Conservation (phyloP, 1,140 invertebrate species). For the Brachionus rotundiformis region DNA sequence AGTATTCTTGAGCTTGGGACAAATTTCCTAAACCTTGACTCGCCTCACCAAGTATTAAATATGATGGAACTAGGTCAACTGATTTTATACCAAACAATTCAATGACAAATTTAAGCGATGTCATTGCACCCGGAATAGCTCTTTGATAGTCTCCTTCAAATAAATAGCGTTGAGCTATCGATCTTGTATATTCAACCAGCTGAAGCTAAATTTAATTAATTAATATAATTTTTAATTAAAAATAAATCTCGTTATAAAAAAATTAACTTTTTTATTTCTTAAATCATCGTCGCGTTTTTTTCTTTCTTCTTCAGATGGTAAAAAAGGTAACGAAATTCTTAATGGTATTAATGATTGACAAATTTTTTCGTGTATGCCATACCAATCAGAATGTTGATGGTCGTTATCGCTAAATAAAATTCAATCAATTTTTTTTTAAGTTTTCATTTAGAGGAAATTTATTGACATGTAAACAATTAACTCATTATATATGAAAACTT, state of each 20-base stretch:
- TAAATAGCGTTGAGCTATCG: constrained; percentile 52
- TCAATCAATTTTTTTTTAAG: constrained; percentile 22
- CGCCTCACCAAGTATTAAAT: constrained; percentile 64
- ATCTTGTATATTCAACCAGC: constrained; percentile 33
- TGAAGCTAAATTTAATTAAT: neutral
- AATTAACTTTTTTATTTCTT: constrained; percentile 47
- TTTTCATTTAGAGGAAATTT: too few species aligned
- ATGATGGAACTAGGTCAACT: constrained; percentile 64
- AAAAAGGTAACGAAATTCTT: constrained; percentile 59
- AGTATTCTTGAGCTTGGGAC: constrained; percentile 63
- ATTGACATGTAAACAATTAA: too few species aligned
- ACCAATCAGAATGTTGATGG: constrained; percentile 63
- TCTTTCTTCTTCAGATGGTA: constrained; percentile 63
- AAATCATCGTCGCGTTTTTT: constrained; percentile 55
- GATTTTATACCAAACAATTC: constrained; percentile 62
- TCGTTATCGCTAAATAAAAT: constrained; percentile 59
- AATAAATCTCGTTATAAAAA: too few species aligned
- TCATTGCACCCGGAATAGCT: constrained; percentile 64
- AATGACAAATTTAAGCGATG: constrained; percentile 62
- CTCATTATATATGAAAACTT: neutral
- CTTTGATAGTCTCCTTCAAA: constrained; percentile 64
- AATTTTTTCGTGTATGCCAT: constrained; percentile 64
- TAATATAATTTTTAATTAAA: neutral
- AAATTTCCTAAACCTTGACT: constrained; percentile 62
- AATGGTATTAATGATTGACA: constrained; percentile 60